phyloP scores from a whole-genome alignment of 2,113 vertebrate genomes.

The Bettongia penicillata region DNA sequence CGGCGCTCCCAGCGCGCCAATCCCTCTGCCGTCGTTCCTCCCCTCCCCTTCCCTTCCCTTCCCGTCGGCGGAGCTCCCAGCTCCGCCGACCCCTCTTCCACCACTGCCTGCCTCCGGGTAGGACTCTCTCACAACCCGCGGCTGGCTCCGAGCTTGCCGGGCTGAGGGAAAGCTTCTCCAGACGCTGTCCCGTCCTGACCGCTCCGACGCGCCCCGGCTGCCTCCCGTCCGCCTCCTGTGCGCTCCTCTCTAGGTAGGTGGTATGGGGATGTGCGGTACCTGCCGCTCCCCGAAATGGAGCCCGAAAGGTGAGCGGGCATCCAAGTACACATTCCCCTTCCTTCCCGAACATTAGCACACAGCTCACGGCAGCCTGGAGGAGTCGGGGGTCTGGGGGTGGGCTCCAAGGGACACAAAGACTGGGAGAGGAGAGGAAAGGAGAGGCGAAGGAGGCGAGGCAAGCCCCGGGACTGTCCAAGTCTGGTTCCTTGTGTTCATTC shows the following conservation, averaged over 20 bases:
- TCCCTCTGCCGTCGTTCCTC: neutral
- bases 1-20: rapidly evolving
- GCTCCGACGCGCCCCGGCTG: neutral
- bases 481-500: neutral
- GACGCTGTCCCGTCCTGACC: neutral
- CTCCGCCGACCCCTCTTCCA: neutral
- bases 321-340: neutral
- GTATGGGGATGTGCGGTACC: neutral
- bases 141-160: neutral
- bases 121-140: neutral
- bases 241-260: neutral
- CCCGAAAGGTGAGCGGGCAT: neutral
- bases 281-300: neutral
- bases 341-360: neutral
- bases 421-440: rapidly evolving
- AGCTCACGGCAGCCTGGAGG: neutral
- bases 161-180: neutral
- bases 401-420: neutral
- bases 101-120: neutral
- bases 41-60: neutral
- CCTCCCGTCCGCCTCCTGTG: neutral
- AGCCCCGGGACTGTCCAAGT: neutral
- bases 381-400: neutral
- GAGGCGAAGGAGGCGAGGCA: rapidly evolving
- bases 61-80: neutral